A percentile compares a stretch with the other conserved stretches of the same genome.
Conservation (phyloP, 2,888 invertebrate species). For the Drosophila melanosoma region DNA sequence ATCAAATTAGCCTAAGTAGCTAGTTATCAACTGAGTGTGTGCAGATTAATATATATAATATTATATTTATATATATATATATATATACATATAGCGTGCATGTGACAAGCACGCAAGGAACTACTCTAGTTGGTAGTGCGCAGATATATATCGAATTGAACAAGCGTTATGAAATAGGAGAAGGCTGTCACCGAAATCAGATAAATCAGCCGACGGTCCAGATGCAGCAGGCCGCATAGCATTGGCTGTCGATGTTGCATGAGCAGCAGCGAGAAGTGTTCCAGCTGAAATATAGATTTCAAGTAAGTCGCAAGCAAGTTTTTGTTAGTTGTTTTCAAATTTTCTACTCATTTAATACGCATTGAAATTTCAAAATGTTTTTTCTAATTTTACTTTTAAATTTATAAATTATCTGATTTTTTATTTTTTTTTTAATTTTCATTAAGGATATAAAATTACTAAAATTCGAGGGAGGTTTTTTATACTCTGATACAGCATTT, state of each 20-base stretch:
- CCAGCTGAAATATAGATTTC: conserved; percentile 52
- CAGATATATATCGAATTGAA: conserved; percentile 74
- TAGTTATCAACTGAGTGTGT: neutral
- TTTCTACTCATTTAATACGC: neutral
- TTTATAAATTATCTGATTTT: neutral
- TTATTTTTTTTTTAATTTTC: neutral
- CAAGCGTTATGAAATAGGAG: conserved; percentile 77
- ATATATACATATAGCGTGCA: neutral
- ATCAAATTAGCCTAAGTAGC: conserved; percentile 38
- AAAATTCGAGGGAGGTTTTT: neutral
- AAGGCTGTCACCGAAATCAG: conserved; percentile 73
- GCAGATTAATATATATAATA: conserved; percentile 7
- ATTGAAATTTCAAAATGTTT: neutral
- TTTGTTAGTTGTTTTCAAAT: neutral
- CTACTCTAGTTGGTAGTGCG: conserved; percentile 32
- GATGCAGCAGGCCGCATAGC: conserved; percentile 72
- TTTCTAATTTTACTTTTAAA: neutral
- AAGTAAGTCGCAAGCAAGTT: neutral
- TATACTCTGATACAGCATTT: neutral
- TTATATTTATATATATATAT: no score
- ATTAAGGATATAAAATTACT: neutral
- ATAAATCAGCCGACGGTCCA: conserved; percentile 72
- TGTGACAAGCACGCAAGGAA: neutral
- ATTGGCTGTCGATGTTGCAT: conserved; percentile 52
- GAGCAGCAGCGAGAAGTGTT: conserved; percentile 67